Base-by-base conservation (phyloP, 2,888 invertebrate species). In the Timema podura region DNA sequence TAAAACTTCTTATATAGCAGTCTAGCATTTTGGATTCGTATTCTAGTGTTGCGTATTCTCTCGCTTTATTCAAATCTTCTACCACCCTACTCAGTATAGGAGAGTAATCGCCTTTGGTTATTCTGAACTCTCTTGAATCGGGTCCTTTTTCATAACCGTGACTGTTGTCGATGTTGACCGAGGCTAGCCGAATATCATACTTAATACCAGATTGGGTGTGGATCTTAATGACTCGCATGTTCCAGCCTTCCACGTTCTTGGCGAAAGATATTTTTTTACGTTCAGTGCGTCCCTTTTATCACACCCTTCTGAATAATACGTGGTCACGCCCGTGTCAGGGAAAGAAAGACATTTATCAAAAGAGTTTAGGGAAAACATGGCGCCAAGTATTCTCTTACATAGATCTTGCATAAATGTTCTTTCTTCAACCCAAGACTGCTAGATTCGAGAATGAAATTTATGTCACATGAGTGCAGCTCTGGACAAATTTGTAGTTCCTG, bases 41-140 rank as follows among this genome's bases (percentile, higher is more conserved):
- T 44, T 61, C 44, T 11, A 44, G 44, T 13, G 61, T 44, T 16
- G 61, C 13, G 9, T 61, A 61, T 6, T 44, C 10, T 9, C 45
- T 61, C 13, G 61, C 61, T 13, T 30, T 61, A 5, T 13, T 9
- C 11, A 61, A 13, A 13, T 13, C 45, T 11, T 44, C 45, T 5
- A 61, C 44, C 61, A 61, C 61, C 45, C 45, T 45, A 13, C 11
- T 61, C 61, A 61, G 44, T 6, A 61, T 61, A 45, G 30, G 45
- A 61, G 61, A 61, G 44, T 61, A 61, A 61, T 61, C 6, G 13
- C 61, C 61, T 61, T 61, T 61, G 30, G 61, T 61, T 11, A 61
- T 13, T 44, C 45, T 61, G 44, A 61, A 61, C 11, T 44, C 9
- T 11, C 61, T 44, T 45, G 45, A 44, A 44, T 61, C 61, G 45